phyloP scores from a whole-genome alignment of 2,113 vertebrate genomes.

The Cranoglanis bouderius region DNA sequence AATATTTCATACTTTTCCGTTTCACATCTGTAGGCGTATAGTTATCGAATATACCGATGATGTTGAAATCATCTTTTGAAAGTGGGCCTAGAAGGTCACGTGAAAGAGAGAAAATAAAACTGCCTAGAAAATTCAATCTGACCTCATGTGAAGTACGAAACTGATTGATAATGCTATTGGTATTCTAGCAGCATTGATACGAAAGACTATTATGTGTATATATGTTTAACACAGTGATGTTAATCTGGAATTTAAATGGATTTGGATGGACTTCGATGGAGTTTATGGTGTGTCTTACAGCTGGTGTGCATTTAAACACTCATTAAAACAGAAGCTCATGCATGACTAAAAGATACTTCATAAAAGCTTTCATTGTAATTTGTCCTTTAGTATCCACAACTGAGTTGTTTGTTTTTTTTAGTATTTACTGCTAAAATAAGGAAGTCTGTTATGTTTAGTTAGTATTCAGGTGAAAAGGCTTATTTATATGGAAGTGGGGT shows the following conservation, averaged over 20 bases:
- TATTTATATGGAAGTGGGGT: conserved; percentile 1
- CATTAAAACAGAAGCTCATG: conserved; percentile 25
- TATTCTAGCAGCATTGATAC: neutral
- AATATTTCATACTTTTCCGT: neutral
- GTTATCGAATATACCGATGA: neutral
- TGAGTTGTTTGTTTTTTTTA: neutral
- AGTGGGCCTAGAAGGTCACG: neutral
- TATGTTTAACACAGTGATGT: neutral
- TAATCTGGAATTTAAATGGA: neutral
- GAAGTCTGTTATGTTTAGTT: neutral
- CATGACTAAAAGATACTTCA: conserved; percentile 17
- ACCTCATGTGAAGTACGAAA: neutral
- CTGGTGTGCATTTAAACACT: conserved; percentile 20
- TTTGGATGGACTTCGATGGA: conserved; percentile 5
- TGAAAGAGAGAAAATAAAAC: neutral
- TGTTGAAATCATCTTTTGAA: neutral
- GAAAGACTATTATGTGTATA: neutral
- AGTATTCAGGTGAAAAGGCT: conserved; percentile 5
- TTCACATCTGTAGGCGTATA: neutral
- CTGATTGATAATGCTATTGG: neutral
- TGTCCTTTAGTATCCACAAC: neutral
- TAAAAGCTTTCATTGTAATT: conserved; percentile 15
- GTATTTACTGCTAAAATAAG: neutral
- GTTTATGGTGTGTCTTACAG: conserved; percentile 20
- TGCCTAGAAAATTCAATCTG: neutral